These are phyloP conservation scores for Verasper variegatus DNA, from an alignment of 2,113 vertebrate species.

Conservation along the genomic window DNA sequence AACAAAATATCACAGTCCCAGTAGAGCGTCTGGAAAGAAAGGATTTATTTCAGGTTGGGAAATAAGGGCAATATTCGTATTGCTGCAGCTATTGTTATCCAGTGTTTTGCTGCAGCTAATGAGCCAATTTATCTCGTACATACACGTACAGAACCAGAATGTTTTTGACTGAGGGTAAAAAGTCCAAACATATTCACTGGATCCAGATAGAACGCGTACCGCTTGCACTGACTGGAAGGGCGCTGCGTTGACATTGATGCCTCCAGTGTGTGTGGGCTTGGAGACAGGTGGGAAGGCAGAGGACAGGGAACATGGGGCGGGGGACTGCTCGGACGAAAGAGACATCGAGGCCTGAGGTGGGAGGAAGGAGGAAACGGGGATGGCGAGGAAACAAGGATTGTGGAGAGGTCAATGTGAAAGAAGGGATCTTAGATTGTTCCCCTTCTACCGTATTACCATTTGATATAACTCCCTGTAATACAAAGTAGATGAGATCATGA, in stretches of 20 bases:
- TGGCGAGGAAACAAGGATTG: conserved; percentile 46
- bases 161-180: not conserved
- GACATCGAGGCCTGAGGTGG: conserved; percentile 88
- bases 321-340: conserved; percentile 90
- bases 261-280: conserved; percentile 94
- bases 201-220: conserved; percentile 81
- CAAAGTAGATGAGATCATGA: not conserved
- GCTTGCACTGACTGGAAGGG: conserved; percentile 99
- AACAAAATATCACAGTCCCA: conserved; percentile 4
- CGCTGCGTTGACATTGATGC: conserved; percentile 98
- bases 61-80: not conserved
- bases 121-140: not conserved
- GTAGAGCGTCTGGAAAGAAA: not conserved
- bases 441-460: not conserved
- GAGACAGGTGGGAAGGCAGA: conserved; percentile 93
- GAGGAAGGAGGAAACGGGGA: conserved; percentile 32
- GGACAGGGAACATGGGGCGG: conserved; percentile 90
- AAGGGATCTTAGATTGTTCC: not conserved
- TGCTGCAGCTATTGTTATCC: not conserved
- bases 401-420: conserved; percentile 18
- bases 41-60: not conserved
- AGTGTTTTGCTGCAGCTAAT: not conserved
- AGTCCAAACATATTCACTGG: conserved; percentile 21
- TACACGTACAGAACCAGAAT: not conserved
- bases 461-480: not conserved